Base-by-base conservation (phyloP, 2,113 vertebrate genomes). In the Prinia subflava region DNA sequence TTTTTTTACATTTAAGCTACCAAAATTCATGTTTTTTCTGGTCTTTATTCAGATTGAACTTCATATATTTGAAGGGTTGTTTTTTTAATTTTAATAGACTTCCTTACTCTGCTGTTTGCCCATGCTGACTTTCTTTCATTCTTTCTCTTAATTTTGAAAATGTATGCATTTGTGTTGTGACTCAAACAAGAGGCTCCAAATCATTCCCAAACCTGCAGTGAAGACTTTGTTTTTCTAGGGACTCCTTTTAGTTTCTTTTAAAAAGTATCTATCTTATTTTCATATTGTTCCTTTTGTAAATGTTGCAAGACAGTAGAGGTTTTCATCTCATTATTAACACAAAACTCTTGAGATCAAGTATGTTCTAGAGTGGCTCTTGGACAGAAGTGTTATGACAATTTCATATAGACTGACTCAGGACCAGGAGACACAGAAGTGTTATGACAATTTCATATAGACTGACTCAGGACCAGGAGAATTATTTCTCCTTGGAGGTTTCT, bases 31-130 rank as follows among this genome's bases (percentile, higher is more conserved):
- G 4, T 62, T 67, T 57, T 77, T 81, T 91, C 31, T 33, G 3
- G 12, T 91, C 47, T 50, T 87, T 74, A 55, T 59, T 83, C 46
- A 95, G 12, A 59, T 12, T 55, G 65, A 92, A 67, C 10, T 24
- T 82, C 30, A 63, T 0, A 0, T 20, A 71, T 91, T 78, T 78
- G 11, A 80, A 88, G 19, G 11, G 28, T 46, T 0, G 0, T 0
- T 69, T 77, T 77, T 94, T 65, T 80, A 9, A 22, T 62, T 92
- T 60, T 89, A 41, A 35, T 46, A 39, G 11, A 62, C 22, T 89
- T 83, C 11, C 11, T 84, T 50, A 50, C 23, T 84, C 25, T 50
- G 6, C 13, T 57, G 13, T 60, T 83, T 73, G 11, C 6, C 39
- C 12, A 19, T 25, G 19, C 2, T 75, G 50, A 33, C 10, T 95